Evolutionary conservation across 2,113 vertebrate species (phyloP).

Genomic region (Romanogobio albipinnatus): DNA sequence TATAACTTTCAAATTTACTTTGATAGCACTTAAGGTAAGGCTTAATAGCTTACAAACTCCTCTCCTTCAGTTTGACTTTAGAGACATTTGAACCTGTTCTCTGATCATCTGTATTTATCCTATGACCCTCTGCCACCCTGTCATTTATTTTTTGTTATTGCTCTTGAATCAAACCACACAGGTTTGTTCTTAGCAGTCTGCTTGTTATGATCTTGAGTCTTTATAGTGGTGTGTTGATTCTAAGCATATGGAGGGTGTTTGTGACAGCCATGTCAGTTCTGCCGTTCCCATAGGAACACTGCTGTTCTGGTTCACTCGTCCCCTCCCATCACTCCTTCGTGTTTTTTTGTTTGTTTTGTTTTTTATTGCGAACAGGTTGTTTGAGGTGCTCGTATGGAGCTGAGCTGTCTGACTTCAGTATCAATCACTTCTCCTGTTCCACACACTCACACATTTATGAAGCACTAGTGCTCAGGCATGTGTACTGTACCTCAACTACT

Average conservation of each 20-base stretch:
- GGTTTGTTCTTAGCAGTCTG: background rate
- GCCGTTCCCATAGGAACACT: constrained; percentile 43
- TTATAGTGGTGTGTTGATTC: background rate
- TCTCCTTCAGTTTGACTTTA: background rate
- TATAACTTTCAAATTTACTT: background rate
- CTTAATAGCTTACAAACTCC: background rate
- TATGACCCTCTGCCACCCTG: background rate
- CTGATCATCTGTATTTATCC: background rate
- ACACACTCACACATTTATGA: background rate
- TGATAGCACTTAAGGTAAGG: no score
- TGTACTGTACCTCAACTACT: background rate
- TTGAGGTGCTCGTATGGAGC: background rate
- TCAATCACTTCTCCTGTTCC: background rate
- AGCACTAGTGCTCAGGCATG: background rate
- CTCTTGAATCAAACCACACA: background rate
- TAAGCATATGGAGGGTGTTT: no score
- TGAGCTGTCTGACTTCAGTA: background rate
- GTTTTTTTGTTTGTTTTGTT: background rate
- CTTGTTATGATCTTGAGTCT: background rate
- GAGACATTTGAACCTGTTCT: background rate
- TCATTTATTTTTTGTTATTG: no score
- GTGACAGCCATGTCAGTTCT: no score
- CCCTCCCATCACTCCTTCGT: constrained; percentile 6
- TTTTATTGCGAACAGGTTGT: constrained; percentile 19
- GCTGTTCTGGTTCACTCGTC: constrained; percentile 21